phyloP scores from a whole-genome alignment of 2,797 vertebrate species.

The Oryzias sinensis region DNA sequence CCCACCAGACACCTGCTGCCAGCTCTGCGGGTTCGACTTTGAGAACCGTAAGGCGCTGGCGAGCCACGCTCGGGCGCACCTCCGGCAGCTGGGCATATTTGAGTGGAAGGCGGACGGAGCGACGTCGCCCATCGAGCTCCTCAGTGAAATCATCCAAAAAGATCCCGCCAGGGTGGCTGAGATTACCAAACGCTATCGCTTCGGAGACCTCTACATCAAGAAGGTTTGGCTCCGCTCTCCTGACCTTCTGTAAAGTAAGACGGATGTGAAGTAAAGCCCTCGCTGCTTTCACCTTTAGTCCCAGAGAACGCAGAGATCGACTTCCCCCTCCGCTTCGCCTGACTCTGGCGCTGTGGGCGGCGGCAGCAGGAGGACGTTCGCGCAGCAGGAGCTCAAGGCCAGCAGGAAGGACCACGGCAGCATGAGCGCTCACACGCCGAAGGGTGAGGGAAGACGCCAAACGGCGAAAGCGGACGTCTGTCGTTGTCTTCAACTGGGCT shows the following conservation, averaged over 20 bases:
- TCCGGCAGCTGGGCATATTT: slow-evolving; percentile 88
- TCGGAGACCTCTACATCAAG: slow-evolving; percentile 87
- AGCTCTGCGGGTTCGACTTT: slow-evolving; percentile 93
- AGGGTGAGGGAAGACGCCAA: slow-evolving; percentile 51
- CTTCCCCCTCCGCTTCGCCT: slow-evolving; percentile 45
- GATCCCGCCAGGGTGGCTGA: slow-evolving; percentile 85
- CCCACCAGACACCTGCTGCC: slow-evolving; percentile 82
- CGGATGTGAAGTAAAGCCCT: neutral
- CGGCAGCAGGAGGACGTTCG: slow-evolving; percentile 47
- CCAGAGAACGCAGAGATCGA: slow-evolving; percentile 56
- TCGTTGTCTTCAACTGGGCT: no score
- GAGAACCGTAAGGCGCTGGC: slow-evolving; percentile 94
- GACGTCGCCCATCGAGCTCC: slow-evolving; percentile 89
- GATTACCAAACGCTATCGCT: slow-evolving; percentile 86
- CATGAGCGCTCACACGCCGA: slow-evolving; percentile 41
- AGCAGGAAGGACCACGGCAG: slow-evolving; percentile 52
- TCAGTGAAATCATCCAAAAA: slow-evolving; percentile 88
- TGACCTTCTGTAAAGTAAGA: neutral
- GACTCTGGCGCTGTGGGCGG: slow-evolving; percentile 58
- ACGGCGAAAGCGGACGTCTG: neutral
- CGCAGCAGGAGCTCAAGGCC: slow-evolving; percentile 48
- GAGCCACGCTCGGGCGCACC: slow-evolving; percentile 91
- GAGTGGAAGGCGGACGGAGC: slow-evolving; percentile 91
- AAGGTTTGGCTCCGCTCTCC: slow-evolving; percentile 75
- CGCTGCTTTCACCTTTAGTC: slow-evolving; percentile 24